Conservation (phyloP, 2,113 vertebrate genomes). For the Peromyscus californicus region DNA sequence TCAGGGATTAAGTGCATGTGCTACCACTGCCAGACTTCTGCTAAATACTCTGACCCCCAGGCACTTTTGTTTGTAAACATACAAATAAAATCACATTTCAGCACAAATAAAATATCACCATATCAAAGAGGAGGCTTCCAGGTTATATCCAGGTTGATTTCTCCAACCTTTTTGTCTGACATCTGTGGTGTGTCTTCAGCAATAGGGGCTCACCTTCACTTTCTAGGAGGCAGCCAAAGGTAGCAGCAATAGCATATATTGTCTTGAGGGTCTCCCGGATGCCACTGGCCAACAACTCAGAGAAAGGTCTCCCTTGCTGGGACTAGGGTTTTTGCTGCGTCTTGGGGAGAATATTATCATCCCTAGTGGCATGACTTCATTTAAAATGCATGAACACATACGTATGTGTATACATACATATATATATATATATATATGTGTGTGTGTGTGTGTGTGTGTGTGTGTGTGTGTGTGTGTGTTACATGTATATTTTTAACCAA, state of each 20-base stretch:
- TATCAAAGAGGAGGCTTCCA: neutral
- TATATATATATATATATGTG: no score
- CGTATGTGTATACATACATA: rapidly evolving
- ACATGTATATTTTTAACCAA: neutral
- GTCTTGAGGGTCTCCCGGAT: neutral
- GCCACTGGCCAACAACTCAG: neutral
- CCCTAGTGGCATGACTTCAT: neutral
- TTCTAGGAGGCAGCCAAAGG: neutral
- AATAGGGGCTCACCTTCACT: neutral
- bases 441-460: neutral
- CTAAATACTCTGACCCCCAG: no score
- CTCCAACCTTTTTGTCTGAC: neutral
- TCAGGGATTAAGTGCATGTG: no score
- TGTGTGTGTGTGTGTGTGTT: neutral
- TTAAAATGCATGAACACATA: neutral
- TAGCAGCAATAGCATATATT: neutral
- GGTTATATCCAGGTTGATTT: neutral
- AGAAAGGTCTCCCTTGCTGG: neutral
- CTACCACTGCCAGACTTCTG: no score
- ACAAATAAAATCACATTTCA: no score
- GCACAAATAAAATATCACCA: no score
- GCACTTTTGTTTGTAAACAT: no score
- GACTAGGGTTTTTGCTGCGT: neutral
- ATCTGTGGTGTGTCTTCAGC: neutral
- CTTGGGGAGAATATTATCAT: neutral